Percentiles rank a stretch among this genome's conserved stretches.
phyloP scores from a whole-genome alignment of 2,113 vertebrate species.

The Ochotona curzoniae region DNA sequence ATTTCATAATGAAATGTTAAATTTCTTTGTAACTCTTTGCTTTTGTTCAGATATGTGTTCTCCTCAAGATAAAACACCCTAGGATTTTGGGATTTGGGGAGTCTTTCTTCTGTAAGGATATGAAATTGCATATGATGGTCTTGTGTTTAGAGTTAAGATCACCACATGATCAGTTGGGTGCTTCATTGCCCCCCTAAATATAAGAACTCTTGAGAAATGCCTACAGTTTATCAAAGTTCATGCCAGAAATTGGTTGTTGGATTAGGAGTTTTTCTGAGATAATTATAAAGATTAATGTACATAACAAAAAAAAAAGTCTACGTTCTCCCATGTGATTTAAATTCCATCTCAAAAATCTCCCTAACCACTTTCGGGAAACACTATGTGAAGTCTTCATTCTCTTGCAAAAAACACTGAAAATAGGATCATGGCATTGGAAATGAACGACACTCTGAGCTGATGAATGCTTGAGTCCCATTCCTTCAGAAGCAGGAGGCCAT shows the following conservation, averaged over 20 bases:
- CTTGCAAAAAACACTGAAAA: neutral
- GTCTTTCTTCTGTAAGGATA: neutral
- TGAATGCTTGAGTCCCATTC: neutral
- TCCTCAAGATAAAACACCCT: neutral
- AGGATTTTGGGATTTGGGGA: neutral
- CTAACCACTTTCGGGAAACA: neutral
- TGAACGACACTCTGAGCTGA: neutral
- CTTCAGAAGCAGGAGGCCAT: neutral
- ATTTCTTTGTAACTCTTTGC: neutral
- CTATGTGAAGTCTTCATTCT: neutral
- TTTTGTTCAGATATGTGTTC: neutral
- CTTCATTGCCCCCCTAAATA: neutral
- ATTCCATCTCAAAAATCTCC: neutral
- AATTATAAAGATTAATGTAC: neutral
- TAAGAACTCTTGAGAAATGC: neutral
- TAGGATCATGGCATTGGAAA: neutral
- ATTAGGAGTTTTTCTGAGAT: neutral
- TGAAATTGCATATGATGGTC: neutral
- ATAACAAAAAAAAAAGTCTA: neutral
- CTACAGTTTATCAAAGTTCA: neutral
- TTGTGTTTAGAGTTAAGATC: neutral
- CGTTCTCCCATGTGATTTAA: neutral
- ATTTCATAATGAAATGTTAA: too few relatives aligned
- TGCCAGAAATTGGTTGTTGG: neutral
- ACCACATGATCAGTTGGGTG: rapidly evolving